A percentile compares a stretch with the other conserved stretches of the same genome.
phyloP scores from a whole-genome alignment of 1,140 invertebrate species.

The Euura lappo region DNA sequence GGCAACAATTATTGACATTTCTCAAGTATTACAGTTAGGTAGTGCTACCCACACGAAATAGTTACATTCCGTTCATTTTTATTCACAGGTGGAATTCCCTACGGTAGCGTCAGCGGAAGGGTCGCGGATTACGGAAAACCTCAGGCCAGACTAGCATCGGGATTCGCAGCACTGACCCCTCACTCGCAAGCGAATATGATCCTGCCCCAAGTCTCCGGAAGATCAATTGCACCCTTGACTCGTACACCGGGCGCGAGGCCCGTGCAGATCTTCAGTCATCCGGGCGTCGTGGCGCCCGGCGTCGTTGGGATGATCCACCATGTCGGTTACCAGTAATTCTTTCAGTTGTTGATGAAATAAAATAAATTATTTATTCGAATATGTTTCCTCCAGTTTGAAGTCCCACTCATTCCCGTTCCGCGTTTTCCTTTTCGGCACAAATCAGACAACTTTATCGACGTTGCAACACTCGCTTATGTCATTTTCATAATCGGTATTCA shows the following conservation, averaged over 20 bases:
- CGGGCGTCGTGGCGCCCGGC: conserved; percentile 36
- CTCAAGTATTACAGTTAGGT: background rate
- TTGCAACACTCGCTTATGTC: no score
- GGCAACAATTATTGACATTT: background rate
- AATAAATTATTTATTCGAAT: background rate
- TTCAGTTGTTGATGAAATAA: background rate
- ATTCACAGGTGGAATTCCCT: conserved; percentile 52
- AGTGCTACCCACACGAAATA: background rate
- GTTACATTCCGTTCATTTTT: background rate
- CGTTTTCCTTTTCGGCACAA: background rate
- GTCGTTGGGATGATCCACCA: conserved; percentile 37
- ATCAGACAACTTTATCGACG: no score
- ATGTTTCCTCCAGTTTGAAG: no score
- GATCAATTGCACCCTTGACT: background rate
- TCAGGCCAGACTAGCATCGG: background rate
- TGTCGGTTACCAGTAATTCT: conserved; percentile 34
- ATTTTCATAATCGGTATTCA: no score
- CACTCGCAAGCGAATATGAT: background rate
- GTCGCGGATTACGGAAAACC: conserved; percentile 33
- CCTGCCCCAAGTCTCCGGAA: background rate
- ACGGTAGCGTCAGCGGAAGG: conserved; percentile 50
- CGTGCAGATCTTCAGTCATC: conserved; percentile 41
- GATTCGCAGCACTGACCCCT: no score
- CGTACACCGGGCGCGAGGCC: conserved; percentile 23
- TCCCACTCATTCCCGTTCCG: background rate